Evolutionary conservation across 2,113 vertebrate genomes (phyloP).

Genomic region (Lampris megalopsis): DNA sequence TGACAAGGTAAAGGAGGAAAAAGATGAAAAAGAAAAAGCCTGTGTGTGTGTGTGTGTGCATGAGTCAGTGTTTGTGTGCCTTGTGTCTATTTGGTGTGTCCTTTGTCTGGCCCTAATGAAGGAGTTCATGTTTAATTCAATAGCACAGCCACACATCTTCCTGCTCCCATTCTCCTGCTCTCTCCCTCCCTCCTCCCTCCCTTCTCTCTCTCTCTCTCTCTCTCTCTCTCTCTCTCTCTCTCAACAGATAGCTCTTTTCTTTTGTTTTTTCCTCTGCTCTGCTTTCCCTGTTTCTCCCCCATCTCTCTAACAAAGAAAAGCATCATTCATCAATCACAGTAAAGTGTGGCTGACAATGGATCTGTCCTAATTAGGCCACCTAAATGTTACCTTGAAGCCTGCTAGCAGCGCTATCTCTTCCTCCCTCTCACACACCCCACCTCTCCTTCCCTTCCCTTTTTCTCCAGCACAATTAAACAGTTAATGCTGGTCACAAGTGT

Average conservation of each 20-base stretch:
- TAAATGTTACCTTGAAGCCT: constrained; percentile 82
- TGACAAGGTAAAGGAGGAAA: constrained; percentile 65
- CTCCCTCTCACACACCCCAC: constrained; percentile 38
- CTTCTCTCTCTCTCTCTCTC: constrained; percentile 39
- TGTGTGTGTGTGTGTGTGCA: constrained; percentile 3
- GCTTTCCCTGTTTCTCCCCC: constrained; percentile 68
- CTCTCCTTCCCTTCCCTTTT: constrained; percentile 7
- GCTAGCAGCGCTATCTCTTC: constrained; percentile 65
- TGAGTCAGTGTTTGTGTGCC: constrained; percentile 3
- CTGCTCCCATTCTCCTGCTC: constrained; percentile 55
- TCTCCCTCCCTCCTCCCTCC: background rate
- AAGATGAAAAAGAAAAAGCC: constrained; percentile 49
- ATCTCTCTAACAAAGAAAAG: constrained; percentile 76
- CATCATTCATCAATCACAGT: constrained; percentile 89
- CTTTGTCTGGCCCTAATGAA: constrained; percentile 83
- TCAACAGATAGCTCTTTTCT: constrained; percentile 62
- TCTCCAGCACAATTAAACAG: constrained; percentile 45
- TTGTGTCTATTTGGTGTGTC: constrained; percentile 72
- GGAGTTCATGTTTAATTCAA: constrained; percentile 88
- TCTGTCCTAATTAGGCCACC: constrained; percentile 83
- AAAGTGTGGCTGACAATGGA: constrained; percentile 84
- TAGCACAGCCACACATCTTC: constrained; percentile 74
- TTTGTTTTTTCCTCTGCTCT: constrained; percentile 62
- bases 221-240: constrained; percentile 70
- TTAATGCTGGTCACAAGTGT: constrained; percentile 52